Conservation (phyloP, 1,140 invertebrate genomes). For the Dreissena rostriformis region DNA sequence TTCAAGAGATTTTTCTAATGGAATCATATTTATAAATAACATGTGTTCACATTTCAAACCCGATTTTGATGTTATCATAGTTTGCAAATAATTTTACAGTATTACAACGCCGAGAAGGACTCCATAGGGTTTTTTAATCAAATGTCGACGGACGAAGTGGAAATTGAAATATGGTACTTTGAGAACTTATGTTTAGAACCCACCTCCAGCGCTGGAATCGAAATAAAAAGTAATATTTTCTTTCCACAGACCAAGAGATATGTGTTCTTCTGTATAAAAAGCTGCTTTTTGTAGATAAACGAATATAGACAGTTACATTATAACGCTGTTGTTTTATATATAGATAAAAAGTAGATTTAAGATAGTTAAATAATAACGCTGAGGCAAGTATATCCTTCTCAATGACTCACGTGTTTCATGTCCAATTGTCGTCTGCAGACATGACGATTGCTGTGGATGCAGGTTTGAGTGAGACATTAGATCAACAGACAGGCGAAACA, state of each 20-base stretch:
- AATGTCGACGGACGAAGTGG: conserved; percentile 7
- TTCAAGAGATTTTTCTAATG: neutral
- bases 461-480: neutral
- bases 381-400: neutral
- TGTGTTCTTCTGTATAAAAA: neutral
- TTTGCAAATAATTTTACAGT: neutral
- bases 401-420: neutral
- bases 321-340: too few species aligned
- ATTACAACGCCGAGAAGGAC: conserved; percentile 34
- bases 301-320: neutral
- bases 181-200: neutral
- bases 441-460: neutral
- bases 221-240: conserved; percentile 3
- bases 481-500: neutral
- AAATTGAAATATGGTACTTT: conserved; percentile 28
- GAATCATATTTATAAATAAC: neutral
- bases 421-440: neutral
- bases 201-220: neutral
- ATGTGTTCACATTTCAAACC: neutral
- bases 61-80: neutral
- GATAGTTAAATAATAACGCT: neutral
- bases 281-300: neutral
- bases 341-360: too few species aligned
- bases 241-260: neutral
- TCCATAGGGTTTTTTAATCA: conserved; percentile 13